These are phyloP conservation scores for Pristis pectinata DNA, from an alignment of 2,797 vertebrate species.

Conservation along the genomic window DNA sequence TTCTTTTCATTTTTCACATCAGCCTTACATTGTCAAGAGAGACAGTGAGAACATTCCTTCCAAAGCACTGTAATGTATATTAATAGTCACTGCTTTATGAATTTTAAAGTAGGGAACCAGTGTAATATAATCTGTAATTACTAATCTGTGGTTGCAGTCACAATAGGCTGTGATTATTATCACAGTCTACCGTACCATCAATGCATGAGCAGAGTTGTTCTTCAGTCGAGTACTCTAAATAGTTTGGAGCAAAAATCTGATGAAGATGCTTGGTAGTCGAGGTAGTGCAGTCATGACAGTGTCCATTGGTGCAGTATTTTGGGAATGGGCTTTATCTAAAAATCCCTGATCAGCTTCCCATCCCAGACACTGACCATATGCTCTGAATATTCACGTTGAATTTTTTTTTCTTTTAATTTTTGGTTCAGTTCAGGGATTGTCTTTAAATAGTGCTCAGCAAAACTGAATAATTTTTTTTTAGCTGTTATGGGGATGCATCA, in stretches of 20 bases:
- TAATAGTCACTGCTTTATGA: background rate
- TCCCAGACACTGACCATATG: background rate
- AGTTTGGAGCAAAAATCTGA: background rate
- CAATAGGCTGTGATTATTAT: background rate
- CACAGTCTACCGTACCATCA: background rate
- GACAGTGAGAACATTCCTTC: background rate
- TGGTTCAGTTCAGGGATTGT: too few species aligned
- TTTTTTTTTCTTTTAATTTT: too few species aligned
- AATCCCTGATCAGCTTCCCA: background rate
- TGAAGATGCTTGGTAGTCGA: background rate
- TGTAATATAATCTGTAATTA: background rate
- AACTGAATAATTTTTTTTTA: too few species aligned
- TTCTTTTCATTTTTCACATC: background rate
- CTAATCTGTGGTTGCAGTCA: background rate
- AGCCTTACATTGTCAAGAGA: background rate
- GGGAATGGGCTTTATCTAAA: background rate
- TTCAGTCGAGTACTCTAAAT: background rate
- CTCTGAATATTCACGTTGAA: background rate
- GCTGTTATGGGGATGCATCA: too few species aligned
- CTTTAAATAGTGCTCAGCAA: too few species aligned
- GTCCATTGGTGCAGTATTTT: background rate
- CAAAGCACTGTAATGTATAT: too few species aligned
- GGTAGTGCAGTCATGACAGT: background rate
- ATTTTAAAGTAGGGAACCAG: background rate
- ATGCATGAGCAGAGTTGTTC: background rate